Evolutionary conservation across 2,113 vertebrate genomes (phyloP), one percentile per base, ranked within the genome.

Genomic region (Scophthalmus maximus): DNA sequence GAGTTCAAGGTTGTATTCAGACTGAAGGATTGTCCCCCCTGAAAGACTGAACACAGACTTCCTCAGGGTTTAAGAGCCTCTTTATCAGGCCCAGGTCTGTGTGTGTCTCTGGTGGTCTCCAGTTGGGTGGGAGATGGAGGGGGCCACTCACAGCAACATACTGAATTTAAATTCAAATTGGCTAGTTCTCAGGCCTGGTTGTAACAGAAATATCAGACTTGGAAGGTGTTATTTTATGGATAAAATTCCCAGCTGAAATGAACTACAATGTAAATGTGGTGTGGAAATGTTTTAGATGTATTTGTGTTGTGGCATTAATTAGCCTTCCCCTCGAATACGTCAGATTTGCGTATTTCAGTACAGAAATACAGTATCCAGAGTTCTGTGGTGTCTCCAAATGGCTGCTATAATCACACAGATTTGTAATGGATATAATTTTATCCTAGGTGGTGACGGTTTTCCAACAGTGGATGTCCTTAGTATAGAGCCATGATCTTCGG

Each of bases 111-210:
- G 87, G 86, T 91, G 91, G 86, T 88, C 84, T 82, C 81, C 65
- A 17, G 68, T 34, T 85, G 79, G 80, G 67, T 63, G 82, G 46
- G 77, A 69, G 71, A 34, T 36, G 26, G 59, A 23, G 70, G 55
- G 79, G 70, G 53, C 81, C 5, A 29, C 71, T 85, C 72, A 81
- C 65, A 83, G 81, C 70, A 81, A 75, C 82, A 80, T 68, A 82
- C 51, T 87, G 79, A 88, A 93, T 94, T 92, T 69, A 90, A 81
- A 93, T 94, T 92, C 87, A 92, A 93, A 93, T 92, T 29, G 77
- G 78, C 61, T 82, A 69, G 77, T 81, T 81, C 62, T 77, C 44
- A 23, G 38, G n/a, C 27, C 52, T 18, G 38, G 27, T 51, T 78
- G 52, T 59, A 73, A 81, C 78, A 73, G 70, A 70, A 61, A 78